Percentiles rank a stretch among this genome's conserved stretches.
Evolutionary conservation across 2,797 vertebrate species (phyloP).

Genomic region (Cossypha dichroa): DNA sequence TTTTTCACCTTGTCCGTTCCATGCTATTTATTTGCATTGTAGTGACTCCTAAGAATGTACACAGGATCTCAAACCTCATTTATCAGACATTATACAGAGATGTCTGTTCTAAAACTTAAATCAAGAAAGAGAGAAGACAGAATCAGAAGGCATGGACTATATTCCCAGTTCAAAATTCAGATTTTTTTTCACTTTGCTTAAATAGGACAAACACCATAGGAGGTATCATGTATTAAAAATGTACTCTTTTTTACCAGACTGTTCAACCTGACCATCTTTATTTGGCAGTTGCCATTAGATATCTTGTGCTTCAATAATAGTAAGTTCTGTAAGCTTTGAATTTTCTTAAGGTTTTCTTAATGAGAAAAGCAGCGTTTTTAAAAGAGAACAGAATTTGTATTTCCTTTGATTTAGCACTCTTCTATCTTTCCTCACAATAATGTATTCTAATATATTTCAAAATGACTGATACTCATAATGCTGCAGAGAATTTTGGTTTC

Average conservation of each 20-base stretch:
- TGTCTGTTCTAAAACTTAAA: not conserved
- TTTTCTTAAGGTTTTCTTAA: constrained; percentile 2
- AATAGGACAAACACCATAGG: not conserved
- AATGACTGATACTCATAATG: not conserved
- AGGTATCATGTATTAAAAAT: not conserved
- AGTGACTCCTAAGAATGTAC: not conserved
- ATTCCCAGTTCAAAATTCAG: not conserved
- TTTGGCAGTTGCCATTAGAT: not conserved
- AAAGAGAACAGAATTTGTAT: not conserved
- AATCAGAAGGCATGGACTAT: not conserved
- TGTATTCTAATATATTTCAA: not conserved
- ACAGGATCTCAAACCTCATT: not conserved
- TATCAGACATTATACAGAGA: not conserved
- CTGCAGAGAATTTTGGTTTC: constrained; percentile 15
- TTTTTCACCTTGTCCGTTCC: not conserved
- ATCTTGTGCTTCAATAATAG: not conserved
- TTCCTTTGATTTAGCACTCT: constrained; percentile 19
- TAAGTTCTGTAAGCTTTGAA: not conserved
- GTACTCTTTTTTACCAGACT: not conserved
- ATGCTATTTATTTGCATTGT: not conserved
- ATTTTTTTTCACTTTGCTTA: not conserved
- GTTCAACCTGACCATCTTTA: not conserved
- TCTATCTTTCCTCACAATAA: not conserved
- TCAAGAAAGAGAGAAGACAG: not conserved
- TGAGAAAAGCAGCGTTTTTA: not conserved